Evolutionary conservation across 2,113 vertebrate genomes (phyloP).

Genomic region (Actinemys pallida): DNA sequence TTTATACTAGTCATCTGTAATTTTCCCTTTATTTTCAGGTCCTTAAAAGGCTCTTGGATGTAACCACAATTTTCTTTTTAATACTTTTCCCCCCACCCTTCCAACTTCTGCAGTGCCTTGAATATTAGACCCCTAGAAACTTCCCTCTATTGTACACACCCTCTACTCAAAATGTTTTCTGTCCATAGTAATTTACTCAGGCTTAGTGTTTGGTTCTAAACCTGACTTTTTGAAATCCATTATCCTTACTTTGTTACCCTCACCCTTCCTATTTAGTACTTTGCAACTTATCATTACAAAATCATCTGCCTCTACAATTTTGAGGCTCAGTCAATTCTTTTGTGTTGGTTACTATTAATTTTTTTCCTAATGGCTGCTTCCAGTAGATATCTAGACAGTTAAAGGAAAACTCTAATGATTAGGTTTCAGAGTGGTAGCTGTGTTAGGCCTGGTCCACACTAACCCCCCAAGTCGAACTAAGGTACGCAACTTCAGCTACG

Average conservation of each 20-base stretch:
- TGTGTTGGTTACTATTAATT: not conserved
- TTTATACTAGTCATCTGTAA: not conserved
- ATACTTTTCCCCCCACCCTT: not conserved
- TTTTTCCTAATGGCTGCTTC: not conserved
- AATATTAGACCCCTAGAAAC: not conserved
- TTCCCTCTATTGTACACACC: not conserved
- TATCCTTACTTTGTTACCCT: not conserved
- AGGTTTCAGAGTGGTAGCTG: no score
- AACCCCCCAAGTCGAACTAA: no score
- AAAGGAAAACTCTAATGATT: not conserved
- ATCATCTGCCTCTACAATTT: not conserved
- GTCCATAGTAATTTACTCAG: not conserved
- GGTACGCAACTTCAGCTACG: no score
- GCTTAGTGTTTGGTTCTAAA: not conserved
- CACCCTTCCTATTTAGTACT: not conserved
- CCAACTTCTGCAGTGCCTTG: not conserved
- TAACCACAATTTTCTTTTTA: not conserved
- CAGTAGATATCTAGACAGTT: not conserved
- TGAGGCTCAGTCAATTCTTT: not conserved
- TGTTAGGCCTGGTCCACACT: no score
- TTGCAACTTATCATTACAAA: not conserved
- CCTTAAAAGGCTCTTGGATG: not conserved
- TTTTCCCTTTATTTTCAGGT: not conserved
- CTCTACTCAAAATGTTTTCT: not conserved
- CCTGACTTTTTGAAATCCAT: not conserved